A percentile compares a stretch with the other conserved stretches of the same genome.
Evolutionary conservation across 2,888 invertebrate genomes (phyloP).

Genomic region (Tethea ocularis): DNA sequence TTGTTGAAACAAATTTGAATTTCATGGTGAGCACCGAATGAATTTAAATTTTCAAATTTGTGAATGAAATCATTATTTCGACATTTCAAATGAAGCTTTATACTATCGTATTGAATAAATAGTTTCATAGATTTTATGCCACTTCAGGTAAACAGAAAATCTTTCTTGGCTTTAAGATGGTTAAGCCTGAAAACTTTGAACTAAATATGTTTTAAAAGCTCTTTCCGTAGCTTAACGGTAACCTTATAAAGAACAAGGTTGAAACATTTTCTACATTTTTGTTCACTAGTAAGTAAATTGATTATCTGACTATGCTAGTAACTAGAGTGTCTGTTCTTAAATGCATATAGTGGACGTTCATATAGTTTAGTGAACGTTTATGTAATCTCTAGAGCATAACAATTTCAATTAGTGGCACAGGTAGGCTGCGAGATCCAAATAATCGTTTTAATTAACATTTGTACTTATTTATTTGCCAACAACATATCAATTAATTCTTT

Average conservation of each 20-base stretch:
- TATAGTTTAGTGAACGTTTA: background rate
- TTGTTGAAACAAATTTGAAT: too few relatives aligned
- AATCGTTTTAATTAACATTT: background rate
- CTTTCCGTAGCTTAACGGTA: background rate
- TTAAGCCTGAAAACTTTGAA: too few relatives aligned
- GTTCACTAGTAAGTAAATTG: background rate
- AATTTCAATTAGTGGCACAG: background rate
- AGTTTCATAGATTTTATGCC: background rate
- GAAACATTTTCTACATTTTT: too few relatives aligned
- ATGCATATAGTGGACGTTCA: background rate
- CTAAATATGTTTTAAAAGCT: background rate
- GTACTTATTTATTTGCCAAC: background rate
- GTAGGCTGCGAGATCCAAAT: background rate
- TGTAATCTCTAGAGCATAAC: background rate
- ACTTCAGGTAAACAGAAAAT: background rate
- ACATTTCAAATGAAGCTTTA: background rate
- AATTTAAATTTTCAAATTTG: too few relatives aligned
- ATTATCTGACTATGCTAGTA: background rate
- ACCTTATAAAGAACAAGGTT: background rate
- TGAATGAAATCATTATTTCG: background rate
- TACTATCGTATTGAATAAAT: conserved; percentile 14
- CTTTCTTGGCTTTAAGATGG: background rate
- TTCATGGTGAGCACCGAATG: too few relatives aligned
- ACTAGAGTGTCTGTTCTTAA: background rate
- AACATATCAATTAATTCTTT: background rate